Percentiles rank a stretch among this genome's conserved stretches.
These are phyloP conservation scores for Cirrhinus molitorella DNA, from an alignment of 2,797 vertebrate species.

Conservation along the genomic window DNA sequence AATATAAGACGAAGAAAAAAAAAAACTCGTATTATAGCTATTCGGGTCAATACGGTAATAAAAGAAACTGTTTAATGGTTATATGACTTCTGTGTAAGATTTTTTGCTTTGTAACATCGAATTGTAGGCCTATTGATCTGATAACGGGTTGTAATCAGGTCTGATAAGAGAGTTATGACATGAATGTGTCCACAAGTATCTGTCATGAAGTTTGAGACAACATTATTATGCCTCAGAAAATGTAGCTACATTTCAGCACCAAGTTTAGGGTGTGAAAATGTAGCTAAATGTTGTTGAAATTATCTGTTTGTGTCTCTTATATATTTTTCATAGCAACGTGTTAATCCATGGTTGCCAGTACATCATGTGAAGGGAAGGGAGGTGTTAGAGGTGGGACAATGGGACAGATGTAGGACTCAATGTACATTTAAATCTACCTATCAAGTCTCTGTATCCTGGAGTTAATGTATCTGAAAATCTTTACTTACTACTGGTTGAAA, in stretches of 20 bases:
- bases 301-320: neutral
- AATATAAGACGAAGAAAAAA: too few relatives aligned
- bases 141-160: neutral
- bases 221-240: neutral
- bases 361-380: slow-evolving; percentile 76
- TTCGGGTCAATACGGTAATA: too few relatives aligned
- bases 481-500: neutral
- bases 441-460: slow-evolving; percentile 81
- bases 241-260: neutral
- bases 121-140: neutral
- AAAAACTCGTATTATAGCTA: too few relatives aligned
- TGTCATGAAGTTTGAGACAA: neutral
- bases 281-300: slow-evolving; percentile 29
- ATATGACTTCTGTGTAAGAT: neutral
- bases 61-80: neutral
- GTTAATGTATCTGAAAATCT: neutral
- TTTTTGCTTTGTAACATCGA: neutral
- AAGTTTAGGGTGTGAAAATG: slow-evolving; percentile 44
- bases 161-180: neutral
- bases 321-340: neutral
- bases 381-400: slow-evolving; percentile 82
- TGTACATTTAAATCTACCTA: slow-evolving; percentile 87
- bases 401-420: slow-evolving; percentile 85
- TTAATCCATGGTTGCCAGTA: slow-evolving; percentile 71
- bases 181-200: neutral